These are phyloP conservation scores for Rhagologus leucostigma DNA, from an alignment of 2,113 vertebrate species.

Conservation along the genomic window DNA sequence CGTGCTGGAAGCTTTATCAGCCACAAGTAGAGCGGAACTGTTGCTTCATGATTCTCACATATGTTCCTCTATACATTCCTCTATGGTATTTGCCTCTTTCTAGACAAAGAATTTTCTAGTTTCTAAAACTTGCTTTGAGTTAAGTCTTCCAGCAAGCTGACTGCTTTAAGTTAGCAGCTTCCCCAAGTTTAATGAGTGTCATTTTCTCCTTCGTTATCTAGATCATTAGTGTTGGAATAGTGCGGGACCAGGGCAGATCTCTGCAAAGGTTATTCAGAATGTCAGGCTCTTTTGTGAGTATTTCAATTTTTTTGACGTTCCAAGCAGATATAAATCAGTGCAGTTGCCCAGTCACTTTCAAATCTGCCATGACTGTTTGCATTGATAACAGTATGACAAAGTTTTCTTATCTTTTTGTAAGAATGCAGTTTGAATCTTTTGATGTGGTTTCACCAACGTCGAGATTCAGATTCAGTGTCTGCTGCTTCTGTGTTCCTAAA, in stretches of 20 bases:
- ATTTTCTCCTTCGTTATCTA: not conserved
- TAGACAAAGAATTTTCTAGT: not conserved
- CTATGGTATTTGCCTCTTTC: not conserved
- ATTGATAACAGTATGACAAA: not conserved
- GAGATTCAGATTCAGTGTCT: not conserved
- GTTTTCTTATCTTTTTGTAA: not conserved
- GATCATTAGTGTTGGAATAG: not conserved
- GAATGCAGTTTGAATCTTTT: not conserved
- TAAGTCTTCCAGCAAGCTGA: not conserved
- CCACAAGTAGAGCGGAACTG: not conserved
- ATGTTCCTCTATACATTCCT: not conserved
- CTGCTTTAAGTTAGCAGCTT: not conserved
- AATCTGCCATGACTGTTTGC: not conserved
- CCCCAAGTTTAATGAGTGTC: not conserved
- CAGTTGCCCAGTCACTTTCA: not conserved
- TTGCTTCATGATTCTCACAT: slow-evolving; percentile 1
- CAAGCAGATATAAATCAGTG: not conserved
- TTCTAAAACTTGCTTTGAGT: slow-evolving; percentile 8
- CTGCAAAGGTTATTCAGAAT: not conserved
- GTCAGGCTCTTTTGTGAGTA: not conserved
- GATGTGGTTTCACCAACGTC: not conserved
- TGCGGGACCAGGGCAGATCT: not conserved
- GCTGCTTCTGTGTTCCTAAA: not conserved
- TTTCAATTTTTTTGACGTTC: fast-evolving
- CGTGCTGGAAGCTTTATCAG: not conserved